Conservation (phyloP, 2,797 vertebrate genomes). For the Neoniphon sammara region DNA sequence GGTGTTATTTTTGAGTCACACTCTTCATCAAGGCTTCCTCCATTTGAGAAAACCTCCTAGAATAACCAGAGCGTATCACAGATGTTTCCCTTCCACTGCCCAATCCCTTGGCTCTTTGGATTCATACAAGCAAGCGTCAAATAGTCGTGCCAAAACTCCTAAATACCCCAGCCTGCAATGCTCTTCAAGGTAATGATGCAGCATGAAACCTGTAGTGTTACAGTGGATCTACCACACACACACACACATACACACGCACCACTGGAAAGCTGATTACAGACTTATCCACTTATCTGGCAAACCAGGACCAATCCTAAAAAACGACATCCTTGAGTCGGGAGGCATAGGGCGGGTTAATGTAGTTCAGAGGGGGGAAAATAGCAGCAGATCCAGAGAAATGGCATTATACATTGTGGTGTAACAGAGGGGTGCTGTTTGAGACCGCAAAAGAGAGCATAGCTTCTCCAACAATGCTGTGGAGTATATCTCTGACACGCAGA, state of each 20-base stretch:
- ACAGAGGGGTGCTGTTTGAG: constrained; percentile 2
- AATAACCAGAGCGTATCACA: neutral
- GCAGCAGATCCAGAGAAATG: neutral
- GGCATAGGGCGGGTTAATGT: constrained; percentile 8
- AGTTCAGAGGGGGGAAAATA: neutral
- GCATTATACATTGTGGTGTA: neutral
- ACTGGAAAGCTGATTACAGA: constrained; percentile 49
- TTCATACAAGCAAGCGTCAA: constrained; percentile 3
- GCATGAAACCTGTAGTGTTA: constrained; percentile 13
- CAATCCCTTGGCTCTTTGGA: constrained; percentile 10
- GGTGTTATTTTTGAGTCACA: constrained; percentile 39
- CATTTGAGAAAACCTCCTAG: neutral
- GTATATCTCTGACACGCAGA: constrained; percentile 9
- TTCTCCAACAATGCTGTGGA: neutral
- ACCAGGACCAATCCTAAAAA: constrained; percentile 62
- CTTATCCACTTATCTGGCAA: constrained; percentile 64
- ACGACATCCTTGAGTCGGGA: constrained; percentile 45
- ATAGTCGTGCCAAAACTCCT: neutral
- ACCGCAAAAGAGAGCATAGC: constrained; percentile 9
- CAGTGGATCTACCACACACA: neutral
- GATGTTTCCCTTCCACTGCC: constrained; percentile 1
- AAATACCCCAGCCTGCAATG: neutral
- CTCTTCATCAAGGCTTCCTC: constrained; percentile 2
- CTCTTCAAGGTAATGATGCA: constrained; percentile 23
- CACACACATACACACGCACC: constrained; percentile 24